Evolutionary conservation across 2,888 invertebrate genomes (phyloP).

Genomic region (Dusona sp.): DNA sequence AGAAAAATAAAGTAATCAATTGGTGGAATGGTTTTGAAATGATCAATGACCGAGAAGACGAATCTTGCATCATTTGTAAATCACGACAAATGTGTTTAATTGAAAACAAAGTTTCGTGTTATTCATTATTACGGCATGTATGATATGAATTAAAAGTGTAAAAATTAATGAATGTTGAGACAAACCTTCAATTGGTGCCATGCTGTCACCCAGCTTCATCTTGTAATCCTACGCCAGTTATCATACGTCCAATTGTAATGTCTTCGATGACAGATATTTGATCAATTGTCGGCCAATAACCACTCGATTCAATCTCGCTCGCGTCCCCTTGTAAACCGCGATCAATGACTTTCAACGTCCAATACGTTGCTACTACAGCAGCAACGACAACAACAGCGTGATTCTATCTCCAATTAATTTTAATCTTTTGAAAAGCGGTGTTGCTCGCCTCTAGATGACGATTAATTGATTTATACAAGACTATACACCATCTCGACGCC

Average conservation of each 20-base stretch:
- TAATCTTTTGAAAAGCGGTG: conserved; percentile 46
- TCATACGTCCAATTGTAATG: conserved; percentile 64
- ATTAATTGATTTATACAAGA: conserved; percentile 45
- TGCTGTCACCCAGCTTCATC: conserved; percentile 81
- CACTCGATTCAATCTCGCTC: conserved; percentile 53
- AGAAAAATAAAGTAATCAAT: no score
- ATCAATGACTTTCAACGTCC: conserved; percentile 37
- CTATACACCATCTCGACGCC: not conserved
- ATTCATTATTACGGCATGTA: no score
- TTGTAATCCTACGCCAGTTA: conserved; percentile 66
- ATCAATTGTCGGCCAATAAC: conserved; percentile 59
- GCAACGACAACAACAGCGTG: conserved; percentile 16
- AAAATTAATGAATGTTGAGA: conserved; percentile 23
- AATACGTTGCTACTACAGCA: no score
- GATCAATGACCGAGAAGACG: no score
- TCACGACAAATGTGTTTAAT: not conserved
- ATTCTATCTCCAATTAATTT: conserved; percentile 36
- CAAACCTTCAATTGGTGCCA: conserved; percentile 81
- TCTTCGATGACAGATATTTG: conserved; percentile 55
- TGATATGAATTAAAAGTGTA: not conserved
- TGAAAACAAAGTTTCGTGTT: not conserved
- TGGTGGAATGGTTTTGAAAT: no score
- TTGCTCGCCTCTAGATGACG: conserved; percentile 47
- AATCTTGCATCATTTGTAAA: no score
- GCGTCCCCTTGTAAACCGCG: conserved; percentile 24